Conservation (phyloP, 2,797 vertebrate species). For the Synanceia verrucosa region DNA sequence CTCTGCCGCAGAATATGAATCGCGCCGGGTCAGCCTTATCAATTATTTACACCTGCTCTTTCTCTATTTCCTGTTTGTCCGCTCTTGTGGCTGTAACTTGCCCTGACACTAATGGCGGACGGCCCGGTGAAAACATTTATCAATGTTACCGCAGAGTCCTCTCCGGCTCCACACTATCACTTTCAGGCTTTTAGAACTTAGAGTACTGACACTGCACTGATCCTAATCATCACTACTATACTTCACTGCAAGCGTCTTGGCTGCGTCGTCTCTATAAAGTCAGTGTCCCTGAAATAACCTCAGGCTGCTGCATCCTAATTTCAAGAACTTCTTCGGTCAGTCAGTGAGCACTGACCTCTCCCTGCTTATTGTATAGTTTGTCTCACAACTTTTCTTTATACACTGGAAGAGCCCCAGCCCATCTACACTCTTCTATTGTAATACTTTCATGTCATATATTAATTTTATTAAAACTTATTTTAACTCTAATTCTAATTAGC, state of each 20-base stretch:
- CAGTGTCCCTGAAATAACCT: conserved; percentile 42
- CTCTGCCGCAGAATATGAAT: conserved; percentile 77
- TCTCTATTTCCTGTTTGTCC: conserved; percentile 79
- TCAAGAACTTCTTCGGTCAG: not conserved
- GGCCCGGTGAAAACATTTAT: conserved; percentile 78
- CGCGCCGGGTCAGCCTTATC: conserved; percentile 76
- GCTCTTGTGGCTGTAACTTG: conserved; percentile 76
- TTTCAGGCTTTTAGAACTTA: conserved; percentile 66
- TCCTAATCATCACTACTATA: conserved; percentile 64
- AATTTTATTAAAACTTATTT: not conserved
- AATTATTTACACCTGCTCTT: conserved; percentile 82
- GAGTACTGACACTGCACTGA: conserved; percentile 70
- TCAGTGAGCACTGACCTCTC: not conserved
- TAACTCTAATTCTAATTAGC: not conserved
- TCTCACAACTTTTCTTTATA: not conserved
- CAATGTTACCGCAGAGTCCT: conserved; percentile 71
- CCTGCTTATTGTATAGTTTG: not conserved
- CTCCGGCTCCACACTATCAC: conserved; percentile 59
- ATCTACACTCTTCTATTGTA: not conserved
- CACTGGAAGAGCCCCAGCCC: not conserved
- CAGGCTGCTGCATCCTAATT: conserved; percentile 14
- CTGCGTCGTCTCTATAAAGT: conserved; percentile 30
- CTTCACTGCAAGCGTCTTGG: conserved; percentile 33
- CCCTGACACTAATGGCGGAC: conserved; percentile 79
- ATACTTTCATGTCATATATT: not conserved